Percentiles rank a stretch among this genome's conserved stretches.
Evolutionary conservation across 2,113 vertebrate species (phyloP).

Genomic region (Mustela lutreola): DNA sequence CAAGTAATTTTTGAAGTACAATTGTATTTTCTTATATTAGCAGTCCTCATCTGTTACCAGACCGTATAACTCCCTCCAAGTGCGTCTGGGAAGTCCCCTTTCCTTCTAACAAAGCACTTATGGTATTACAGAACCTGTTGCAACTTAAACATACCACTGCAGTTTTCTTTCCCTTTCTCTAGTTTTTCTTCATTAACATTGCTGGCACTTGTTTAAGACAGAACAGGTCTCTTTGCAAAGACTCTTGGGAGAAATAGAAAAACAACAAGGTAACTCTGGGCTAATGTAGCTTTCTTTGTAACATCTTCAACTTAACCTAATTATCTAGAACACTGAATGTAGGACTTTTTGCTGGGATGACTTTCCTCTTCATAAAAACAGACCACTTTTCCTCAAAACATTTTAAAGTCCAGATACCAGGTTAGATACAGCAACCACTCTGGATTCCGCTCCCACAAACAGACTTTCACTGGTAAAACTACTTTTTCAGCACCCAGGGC

Average conservation of each 20-base stretch:
- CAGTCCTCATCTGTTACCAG: not conserved
- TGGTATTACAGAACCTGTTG: conserved; percentile 61
- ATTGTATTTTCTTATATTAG: not conserved
- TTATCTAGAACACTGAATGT: conserved; percentile 72
- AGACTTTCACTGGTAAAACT: not conserved
- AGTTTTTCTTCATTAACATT: conserved; percentile 81
- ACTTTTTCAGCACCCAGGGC: not conserved
- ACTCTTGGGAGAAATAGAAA: conserved; percentile 54
- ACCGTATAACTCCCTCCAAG: not conserved
- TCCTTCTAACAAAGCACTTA: not conserved
- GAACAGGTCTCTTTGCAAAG: conserved; percentile 73
- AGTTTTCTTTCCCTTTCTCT: conserved; percentile 67
- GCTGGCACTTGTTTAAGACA: conserved; percentile 64
- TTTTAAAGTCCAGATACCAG: not conserved
- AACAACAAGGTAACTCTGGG: conserved; percentile 35
- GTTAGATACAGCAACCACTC: not conserved
- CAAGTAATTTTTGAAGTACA: not conserved
- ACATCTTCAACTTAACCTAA: conserved; percentile 63
- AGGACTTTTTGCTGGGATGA: conserved; percentile 63
- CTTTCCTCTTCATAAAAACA: conserved; percentile 61
- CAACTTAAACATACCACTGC: not conserved
- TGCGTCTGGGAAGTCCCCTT: not conserved
- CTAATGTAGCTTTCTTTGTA: conserved; percentile 67
- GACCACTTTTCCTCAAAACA: not conserved
- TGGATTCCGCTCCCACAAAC: not conserved